A percentile compares a stretch with the other conserved stretches of the same genome.
These are phyloP conservation scores for Hycleus phaleratus DNA, from an alignment of 1,140 invertebrate genomes.

Conservation along the genomic window DNA sequence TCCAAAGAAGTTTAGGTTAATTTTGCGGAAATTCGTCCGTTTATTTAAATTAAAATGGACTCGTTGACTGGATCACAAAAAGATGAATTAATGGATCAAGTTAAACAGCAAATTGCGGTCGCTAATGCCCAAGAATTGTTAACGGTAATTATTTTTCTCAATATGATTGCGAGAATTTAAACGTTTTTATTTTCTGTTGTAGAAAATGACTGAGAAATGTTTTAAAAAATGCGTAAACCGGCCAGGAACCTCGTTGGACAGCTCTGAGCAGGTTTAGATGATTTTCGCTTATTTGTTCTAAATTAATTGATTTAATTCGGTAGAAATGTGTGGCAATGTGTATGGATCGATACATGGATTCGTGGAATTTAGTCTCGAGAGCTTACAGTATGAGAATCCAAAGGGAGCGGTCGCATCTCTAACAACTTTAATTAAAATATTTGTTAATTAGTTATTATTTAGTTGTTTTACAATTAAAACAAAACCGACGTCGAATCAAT, in stretches of 20 bases:
- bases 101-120: conserved; percentile 92
- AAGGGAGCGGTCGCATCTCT: conserved; percentile 47
- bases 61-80: conserved; percentile 58
- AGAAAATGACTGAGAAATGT: conserved; percentile 97
- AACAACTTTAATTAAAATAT: too few relatives aligned
- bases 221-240: conserved; percentile 90
- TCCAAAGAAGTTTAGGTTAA: too few relatives aligned
- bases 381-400: conserved; percentile 77
- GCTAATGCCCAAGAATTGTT: conserved; percentile 91
- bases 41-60: conserved; percentile 21
- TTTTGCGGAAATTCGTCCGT: too few relatives aligned
- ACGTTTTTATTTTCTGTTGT: conserved; percentile 40
- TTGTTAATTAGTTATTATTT: too few relatives aligned
- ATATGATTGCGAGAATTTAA: conserved; percentile 19
- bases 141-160: conserved; percentile 50
- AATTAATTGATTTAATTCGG: conserved; percentile 33
- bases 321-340: conserved; percentile 96
- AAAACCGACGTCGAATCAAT: too few relatives aligned
- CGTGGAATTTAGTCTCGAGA: conserved; percentile 83
- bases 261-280: conserved; percentile 72
- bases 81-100: conserved; percentile 89
- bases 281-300: conserved; percentile 1
- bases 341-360: conserved; percentile 96
- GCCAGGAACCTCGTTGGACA: conserved; percentile 84
- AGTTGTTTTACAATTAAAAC: too few relatives aligned